Conservation (phyloP, 1,140 invertebrate genomes). For the Pararge aegeria region DNA sequence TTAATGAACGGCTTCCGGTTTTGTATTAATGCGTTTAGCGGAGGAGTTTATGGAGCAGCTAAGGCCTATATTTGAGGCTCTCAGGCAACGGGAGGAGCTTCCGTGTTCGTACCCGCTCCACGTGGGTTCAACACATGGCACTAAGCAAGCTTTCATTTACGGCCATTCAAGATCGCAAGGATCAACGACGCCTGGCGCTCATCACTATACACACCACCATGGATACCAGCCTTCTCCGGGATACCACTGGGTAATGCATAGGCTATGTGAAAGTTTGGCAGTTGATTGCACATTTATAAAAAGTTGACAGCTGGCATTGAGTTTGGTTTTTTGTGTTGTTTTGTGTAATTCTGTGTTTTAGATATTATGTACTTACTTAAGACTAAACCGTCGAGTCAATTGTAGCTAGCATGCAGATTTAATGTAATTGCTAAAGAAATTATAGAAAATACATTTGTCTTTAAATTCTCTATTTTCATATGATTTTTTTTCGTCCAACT, state of each 20-base stretch:
- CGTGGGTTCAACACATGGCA: slow-evolving; percentile 83
- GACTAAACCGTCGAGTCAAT: slow-evolving; percentile 23
- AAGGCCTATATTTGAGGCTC: slow-evolving; percentile 95
- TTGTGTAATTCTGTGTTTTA: slow-evolving; percentile 38
- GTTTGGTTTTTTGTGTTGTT: slow-evolving; percentile 48
- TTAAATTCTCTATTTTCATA: not conserved
- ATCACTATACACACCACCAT: slow-evolving; percentile 74
- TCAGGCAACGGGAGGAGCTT: slow-evolving; percentile 92
- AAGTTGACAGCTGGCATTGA: slow-evolving; percentile 48
- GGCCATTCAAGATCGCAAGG: slow-evolving; percentile 77
- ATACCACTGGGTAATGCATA: slow-evolving; percentile 77
- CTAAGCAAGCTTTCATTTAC: slow-evolving; percentile 80
- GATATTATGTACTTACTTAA: slow-evolving; percentile 15
- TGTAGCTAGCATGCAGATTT: slow-evolving; percentile 29
- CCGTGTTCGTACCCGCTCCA: slow-evolving; percentile 93
- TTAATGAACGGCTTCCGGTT: slow-evolving; percentile 70
- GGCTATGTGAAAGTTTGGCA: slow-evolving; percentile 61
- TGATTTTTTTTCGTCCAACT: not conserved
- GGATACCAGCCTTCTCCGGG: slow-evolving; percentile 73
- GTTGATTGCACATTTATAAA: slow-evolving; percentile 52
- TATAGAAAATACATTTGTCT: not conserved
- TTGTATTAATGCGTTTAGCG: slow-evolving; percentile 84
- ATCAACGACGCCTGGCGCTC: slow-evolving; percentile 67
- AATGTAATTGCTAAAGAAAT: slow-evolving; percentile 19
- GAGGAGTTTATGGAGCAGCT: slow-evolving; percentile 95